Evolutionary conservation across 2,113 vertebrate genomes (phyloP).

Genomic region (Hippopotamus amphibius): DNA sequence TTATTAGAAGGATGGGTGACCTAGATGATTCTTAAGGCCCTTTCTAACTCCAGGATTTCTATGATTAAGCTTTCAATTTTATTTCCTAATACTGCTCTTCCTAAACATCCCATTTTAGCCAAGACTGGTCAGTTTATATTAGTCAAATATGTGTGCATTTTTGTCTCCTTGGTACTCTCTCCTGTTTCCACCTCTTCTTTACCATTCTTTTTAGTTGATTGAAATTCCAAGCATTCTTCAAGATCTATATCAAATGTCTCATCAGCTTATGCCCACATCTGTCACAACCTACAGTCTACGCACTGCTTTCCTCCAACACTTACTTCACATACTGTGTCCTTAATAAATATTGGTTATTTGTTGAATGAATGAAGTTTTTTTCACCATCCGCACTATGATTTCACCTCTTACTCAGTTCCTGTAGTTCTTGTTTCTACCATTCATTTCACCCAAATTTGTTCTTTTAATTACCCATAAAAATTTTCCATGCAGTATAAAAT

Average conservation of each 20-base stretch:
- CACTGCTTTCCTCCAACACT: not conserved
- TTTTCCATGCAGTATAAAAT: not conserved
- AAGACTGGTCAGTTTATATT: not conserved
- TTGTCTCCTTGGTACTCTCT: not conserved
- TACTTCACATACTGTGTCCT: not conserved
- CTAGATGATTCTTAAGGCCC: not conserved
- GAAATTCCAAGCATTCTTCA: not conserved
- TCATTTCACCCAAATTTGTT: not conserved
- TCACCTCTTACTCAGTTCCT: slow-evolving; percentile 7
- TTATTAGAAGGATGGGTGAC: not conserved
- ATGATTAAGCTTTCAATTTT: not conserved
- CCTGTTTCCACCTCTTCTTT: not conserved
- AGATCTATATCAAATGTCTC: not conserved
- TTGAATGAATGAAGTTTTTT: not conserved
- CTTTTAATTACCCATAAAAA: not conserved
- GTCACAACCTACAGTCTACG: not conserved
- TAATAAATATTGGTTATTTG: not conserved
- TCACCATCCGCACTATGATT: not conserved
- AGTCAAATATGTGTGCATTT: not conserved
- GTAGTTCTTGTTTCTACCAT: not conserved
- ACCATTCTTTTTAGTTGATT: not conserved
- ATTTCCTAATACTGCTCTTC: not conserved
- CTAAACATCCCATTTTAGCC: not conserved
- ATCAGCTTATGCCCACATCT: not conserved
- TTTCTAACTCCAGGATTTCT: not conserved